Percentiles rank a stretch among this genome's conserved stretches.
These are phyloP conservation scores for Mastacembelus armatus DNA, from an alignment of 2,797 vertebrate genomes.

Conservation along the genomic window DNA sequence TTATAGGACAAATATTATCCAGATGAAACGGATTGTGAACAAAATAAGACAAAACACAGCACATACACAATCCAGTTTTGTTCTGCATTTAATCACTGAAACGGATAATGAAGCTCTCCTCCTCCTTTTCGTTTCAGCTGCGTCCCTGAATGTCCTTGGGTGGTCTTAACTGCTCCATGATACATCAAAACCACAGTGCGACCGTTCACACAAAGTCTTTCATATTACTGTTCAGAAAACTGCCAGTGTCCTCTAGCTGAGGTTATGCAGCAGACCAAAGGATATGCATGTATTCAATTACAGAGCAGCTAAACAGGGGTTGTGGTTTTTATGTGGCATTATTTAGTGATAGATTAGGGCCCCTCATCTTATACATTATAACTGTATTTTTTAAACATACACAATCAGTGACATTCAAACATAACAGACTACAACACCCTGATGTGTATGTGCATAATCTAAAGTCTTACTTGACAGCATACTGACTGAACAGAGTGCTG, in stretches of 20 bases:
- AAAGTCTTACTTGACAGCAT: conserved; percentile 72
- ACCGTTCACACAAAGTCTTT: conserved; percentile 60
- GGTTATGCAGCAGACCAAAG: conserved; percentile 71
- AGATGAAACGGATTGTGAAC: too few species aligned
- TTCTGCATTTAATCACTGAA: conserved; percentile 85
- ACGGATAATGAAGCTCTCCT: conserved; percentile 78
- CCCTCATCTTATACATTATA: conserved; percentile 65
- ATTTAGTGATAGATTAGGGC: conserved; percentile 65
- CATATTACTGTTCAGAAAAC: conserved; percentile 48
- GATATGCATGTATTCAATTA: conserved; percentile 74
- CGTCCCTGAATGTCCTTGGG: conserved; percentile 82
- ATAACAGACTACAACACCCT: conserved; percentile 72
- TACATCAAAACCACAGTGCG: conserved; percentile 61
- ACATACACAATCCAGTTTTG: conserved; percentile 73
- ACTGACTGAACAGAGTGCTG: conserved; percentile 72
- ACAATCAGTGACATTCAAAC: conserved; percentile 73
- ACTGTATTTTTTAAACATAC: conserved; percentile 58
- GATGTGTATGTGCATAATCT: conserved; percentile 69
- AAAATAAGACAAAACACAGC: conserved; percentile 46
- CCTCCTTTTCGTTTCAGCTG: conserved; percentile 77
- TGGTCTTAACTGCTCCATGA: conserved; percentile 67
- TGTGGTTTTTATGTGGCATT: conserved; percentile 61
- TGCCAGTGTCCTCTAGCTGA: conserved; percentile 43
- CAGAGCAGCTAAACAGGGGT: conserved; percentile 75
- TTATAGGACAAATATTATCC: too few species aligned